Conservation (phyloP, 92 coral and sea anemone species). For the Diadumene lineata region DNA sequence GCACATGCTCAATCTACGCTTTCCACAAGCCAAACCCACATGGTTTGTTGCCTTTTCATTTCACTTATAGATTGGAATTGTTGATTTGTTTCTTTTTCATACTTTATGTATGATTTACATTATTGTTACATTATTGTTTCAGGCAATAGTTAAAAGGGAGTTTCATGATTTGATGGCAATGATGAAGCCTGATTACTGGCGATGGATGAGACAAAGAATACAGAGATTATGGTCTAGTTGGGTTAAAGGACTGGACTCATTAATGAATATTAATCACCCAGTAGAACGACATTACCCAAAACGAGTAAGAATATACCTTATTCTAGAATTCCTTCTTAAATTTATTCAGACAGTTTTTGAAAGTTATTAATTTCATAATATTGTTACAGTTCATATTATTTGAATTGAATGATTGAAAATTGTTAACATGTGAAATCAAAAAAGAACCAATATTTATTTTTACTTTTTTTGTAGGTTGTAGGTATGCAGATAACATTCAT, state of each 20-base stretch:
- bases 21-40: no score
- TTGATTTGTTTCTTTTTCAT: not conserved
- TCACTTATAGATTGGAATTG: not conserved
- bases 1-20: no score
- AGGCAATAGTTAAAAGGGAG: constrained; percentile 29
- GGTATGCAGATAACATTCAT: no score
- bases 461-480: no score
- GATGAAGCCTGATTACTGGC: constrained; percentile 48
- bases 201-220: constrained; percentile 90
- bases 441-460: no score
- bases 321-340: no score
- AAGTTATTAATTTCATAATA: no score
- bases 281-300: constrained; percentile 34
- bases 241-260: constrained; percentile 46
- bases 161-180: constrained; percentile 28
- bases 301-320: constrained; percentile 8
- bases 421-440: no score
- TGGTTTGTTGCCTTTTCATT: not conserved
- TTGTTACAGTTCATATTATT: no score
- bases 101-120: not conserved
- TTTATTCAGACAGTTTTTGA: no score
- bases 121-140: not conserved
- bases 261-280: constrained; percentile 32
- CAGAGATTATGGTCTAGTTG: constrained; percentile 69
- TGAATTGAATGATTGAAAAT: no score